Evolutionary conservation across 1,140 invertebrate species (phyloP).

Genomic region (Trichoplusia ni): DNA sequence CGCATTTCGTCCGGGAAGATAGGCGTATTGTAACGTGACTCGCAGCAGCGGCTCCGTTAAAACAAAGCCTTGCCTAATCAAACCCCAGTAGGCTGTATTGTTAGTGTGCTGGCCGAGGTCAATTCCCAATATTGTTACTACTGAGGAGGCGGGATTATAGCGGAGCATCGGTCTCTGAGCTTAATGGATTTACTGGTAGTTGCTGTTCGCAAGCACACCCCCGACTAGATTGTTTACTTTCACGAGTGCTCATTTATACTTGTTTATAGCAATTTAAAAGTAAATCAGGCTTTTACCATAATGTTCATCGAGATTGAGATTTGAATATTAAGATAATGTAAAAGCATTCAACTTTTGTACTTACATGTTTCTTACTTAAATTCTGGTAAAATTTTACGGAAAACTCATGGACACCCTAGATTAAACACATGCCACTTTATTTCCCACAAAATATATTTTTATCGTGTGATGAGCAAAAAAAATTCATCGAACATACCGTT

Average conservation of each 20-base stretch:
- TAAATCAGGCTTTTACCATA: neutral
- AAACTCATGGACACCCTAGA: too few relatives aligned
- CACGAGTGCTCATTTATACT: neutral
- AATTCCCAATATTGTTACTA: constrained; percentile 47
- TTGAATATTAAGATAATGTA: too few relatives aligned
- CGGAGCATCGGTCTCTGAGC: constrained; percentile 33
- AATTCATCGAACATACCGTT: too few relatives aligned
- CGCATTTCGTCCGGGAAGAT: neutral
- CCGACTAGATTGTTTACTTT: neutral
- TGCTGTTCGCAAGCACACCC: constrained; percentile 12
- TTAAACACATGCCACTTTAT: too few relatives aligned
- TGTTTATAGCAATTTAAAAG: neutral
- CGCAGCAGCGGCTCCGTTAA: constrained; percentile 14
- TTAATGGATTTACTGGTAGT: constrained; percentile 49
- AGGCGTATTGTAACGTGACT: neutral
- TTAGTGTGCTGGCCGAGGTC: constrained; percentile 21
- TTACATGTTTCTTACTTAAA: too few relatives aligned
- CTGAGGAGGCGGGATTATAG: constrained; percentile 40
- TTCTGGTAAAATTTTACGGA: too few relatives aligned
- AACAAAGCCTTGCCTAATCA: constrained; percentile 42
- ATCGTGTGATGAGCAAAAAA: too few relatives aligned
- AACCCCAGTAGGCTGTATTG: constrained; percentile 29
- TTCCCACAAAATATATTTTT: too few relatives aligned
- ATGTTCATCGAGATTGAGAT: neutral
- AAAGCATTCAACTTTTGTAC: too few relatives aligned